Conservation (phyloP, 2,797 vertebrate genomes). For the Mionectes olivaceus region DNA sequence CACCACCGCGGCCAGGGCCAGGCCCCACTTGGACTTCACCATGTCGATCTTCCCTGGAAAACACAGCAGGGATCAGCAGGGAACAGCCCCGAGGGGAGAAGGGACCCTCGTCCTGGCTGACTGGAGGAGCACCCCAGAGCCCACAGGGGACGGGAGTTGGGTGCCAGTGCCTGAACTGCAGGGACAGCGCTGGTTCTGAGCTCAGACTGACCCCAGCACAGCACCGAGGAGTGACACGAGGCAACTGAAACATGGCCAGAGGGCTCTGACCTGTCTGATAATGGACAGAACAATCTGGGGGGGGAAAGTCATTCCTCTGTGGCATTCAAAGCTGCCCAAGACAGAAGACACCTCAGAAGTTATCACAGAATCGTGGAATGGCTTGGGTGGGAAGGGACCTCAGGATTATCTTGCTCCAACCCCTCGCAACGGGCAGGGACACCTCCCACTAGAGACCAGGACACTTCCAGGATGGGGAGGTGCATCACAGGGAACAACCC, state of each 20-base stretch:
- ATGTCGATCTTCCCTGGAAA: slow-evolving; percentile 95
- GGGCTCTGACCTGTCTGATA: neutral
- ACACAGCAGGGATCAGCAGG: neutral
- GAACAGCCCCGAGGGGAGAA: neutral
- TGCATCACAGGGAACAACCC: neutral
- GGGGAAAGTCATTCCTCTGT: neutral
- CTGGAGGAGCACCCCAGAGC: neutral
- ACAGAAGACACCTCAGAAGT: neutral
- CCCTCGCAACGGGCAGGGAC: neutral
- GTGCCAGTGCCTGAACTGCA: accelerated
- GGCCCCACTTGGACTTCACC: slow-evolving; percentile 98
- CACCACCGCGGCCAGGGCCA: slow-evolving; percentile 95
- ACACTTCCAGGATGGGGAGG: neutral
- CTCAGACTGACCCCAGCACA: neutral
- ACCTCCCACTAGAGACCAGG: neutral
- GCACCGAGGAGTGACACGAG: neutral
- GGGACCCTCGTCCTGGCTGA: neutral
- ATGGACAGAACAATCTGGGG: neutral
- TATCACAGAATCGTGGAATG: neutral
- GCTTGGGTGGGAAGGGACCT: neutral
- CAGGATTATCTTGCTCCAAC: neutral
- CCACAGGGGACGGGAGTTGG: neutral
- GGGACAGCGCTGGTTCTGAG: accelerated
- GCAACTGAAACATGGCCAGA: neutral
- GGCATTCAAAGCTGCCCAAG: neutral